Percentiles rank a stretch among this genome's conserved stretches.
Evolutionary conservation across 2,888 invertebrate genomes (phyloP).

Genomic region (Dolichomitus sp.): DNA sequence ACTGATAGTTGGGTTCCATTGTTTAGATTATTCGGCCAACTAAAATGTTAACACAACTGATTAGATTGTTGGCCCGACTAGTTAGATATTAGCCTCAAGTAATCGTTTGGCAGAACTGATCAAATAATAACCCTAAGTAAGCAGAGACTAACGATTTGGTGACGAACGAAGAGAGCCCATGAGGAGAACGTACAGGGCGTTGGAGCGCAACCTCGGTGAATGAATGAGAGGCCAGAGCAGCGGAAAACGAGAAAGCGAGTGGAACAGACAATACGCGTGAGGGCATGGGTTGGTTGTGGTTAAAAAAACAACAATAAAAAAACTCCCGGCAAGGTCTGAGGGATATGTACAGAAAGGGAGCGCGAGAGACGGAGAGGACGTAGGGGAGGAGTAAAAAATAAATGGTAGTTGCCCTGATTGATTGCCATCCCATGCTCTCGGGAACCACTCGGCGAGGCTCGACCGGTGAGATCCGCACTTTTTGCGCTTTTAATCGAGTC

Average conservation of each 20-base stretch:
- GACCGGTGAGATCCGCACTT: slow-evolving; percentile 53
- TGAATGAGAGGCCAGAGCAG: not conserved
- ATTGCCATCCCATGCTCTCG: slow-evolving; percentile 67
- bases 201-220: not conserved
- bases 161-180: not conserved
- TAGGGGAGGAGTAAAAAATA: slow-evolving; percentile 67
- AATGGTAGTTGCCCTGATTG: slow-evolving; percentile 74
- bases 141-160: slow-evolving; percentile 5
- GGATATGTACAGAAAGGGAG: not conserved
- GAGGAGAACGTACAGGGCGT: not conserved
- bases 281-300: not conserved
- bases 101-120: no score
- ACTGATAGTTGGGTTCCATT: no score
- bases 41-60: no score
- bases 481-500: slow-evolving; percentile 72
- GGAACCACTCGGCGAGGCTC: slow-evolving; percentile 27
- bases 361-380: slow-evolving; percentile 1
- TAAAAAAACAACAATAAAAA: not conserved
- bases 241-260: slow-evolving; percentile 16
- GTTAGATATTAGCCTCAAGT: no score
- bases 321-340: not conserved
- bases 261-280: not conserved
- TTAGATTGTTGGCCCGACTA: no score
- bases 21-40: no score
- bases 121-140: no score